Percentiles rank a stretch among this genome's conserved stretches.
These are phyloP conservation scores for Opisthograptis luteolata DNA, from an alignment of 2,888 invertebrate species.

Conservation along the genomic window DNA sequence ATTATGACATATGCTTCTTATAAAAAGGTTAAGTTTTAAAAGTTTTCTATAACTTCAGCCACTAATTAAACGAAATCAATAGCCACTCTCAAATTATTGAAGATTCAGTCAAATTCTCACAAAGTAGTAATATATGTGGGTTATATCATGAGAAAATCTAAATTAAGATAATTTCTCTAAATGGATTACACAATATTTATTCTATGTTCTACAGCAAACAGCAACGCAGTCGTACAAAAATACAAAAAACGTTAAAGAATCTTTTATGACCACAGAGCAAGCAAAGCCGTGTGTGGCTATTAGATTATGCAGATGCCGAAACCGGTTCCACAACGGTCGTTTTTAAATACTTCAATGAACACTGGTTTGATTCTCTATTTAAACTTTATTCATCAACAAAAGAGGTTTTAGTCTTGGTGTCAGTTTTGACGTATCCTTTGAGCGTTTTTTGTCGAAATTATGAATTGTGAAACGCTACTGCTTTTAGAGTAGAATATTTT, in stretches of 20 bases:
- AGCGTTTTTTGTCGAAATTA: not conserved
- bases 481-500: no score
- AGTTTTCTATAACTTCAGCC: no score
- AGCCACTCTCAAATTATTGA: no score
- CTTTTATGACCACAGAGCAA: slow-evolving; percentile 4
- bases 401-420: slow-evolving; percentile 51
- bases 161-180: no score
- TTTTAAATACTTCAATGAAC: slow-evolving; percentile 59
- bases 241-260: slow-evolving; percentile 3
- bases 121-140: no score
- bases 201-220: not conserved
- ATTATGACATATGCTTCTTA: no score
- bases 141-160: no score
- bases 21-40: no score
- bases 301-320: slow-evolving; percentile 38
- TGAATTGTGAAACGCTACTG: no score
- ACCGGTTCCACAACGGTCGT: slow-evolving; percentile 44
- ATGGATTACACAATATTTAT: no score
- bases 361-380: slow-evolving; percentile 63
- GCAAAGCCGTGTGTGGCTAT: slow-evolving; percentile 19
- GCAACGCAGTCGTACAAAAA: not conserved
- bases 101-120: no score
- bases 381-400: slow-evolving; percentile 61
- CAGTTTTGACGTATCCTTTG: slow-evolving; percentile 44
- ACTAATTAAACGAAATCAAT: no score